A percentile compares a stretch with the other conserved stretches of the same genome.
Conservation (phyloP, 2,113 vertebrate genomes). For the Meles meles region DNA sequence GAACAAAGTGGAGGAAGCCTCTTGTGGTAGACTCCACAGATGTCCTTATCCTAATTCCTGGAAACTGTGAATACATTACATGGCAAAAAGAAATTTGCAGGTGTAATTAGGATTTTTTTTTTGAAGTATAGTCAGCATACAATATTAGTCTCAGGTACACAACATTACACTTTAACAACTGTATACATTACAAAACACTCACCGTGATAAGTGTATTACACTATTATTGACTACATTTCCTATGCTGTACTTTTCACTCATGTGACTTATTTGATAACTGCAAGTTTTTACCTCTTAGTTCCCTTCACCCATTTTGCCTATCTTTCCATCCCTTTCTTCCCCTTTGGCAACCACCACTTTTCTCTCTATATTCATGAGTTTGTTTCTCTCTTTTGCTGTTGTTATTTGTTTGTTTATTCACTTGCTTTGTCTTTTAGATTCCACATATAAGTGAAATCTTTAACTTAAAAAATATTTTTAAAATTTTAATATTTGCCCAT, state of each 20-base stretch:
- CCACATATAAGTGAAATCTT: background rate
- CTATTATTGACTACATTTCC: background rate
- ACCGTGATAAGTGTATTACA: background rate
- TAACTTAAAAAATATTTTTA: background rate
- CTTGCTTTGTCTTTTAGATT: background rate
- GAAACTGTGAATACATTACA: background rate
- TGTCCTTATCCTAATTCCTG: background rate
- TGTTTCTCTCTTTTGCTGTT: background rate
- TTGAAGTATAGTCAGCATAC: background rate
- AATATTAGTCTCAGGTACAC: background rate
- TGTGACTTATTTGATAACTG: background rate
- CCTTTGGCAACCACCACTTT: background rate
- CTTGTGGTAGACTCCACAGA: background rate
- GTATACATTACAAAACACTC: background rate
- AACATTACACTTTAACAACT: background rate
- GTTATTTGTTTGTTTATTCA: background rate
- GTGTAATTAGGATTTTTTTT: background rate
- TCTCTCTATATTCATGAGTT: background rate
- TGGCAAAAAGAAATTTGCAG: background rate
- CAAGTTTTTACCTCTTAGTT: background rate
- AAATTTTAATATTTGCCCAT: too few relatives aligned
- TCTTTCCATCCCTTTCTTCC: background rate
- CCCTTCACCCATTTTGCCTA: background rate
- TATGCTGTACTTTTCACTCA: background rate
- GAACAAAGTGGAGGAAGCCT: background rate